Evolutionary conservation across 2,888 invertebrate genomes (phyloP), one percentile per base, ranked within the genome.

Genomic region (Mactromeris polynyma): DNA sequence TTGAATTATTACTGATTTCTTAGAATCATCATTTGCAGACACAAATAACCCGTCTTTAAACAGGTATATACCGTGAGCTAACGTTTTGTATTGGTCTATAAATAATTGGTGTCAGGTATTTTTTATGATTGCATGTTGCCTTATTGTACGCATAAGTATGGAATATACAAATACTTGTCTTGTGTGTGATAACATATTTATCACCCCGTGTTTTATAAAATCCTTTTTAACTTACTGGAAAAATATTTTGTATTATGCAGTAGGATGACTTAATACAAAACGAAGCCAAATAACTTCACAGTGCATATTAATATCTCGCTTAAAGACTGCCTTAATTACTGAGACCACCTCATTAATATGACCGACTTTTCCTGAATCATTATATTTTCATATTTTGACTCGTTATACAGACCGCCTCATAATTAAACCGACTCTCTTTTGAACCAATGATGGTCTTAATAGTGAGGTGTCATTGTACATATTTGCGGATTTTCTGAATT

Each of bases 31-130:
- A 83, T 69, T 92, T 92, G 86, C 92, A 92, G 92, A 92, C 92
- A 40, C 92, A 92, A 92, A 90, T 92, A 86, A 92, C 92, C 33
- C 90, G 92, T 79, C 92, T 92, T 78, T 92, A 88, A 88, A 78
- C 77, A 87, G 87, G 89, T 90, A 90, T 90, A 83, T 82, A 51
- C 58, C 17, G 36, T 69, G 64, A 54, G 51, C 58, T 82, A 86
- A 81, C 42, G 40, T 69, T 81, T 46, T 86, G 26, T 86, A 26
- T 81, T 26, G 73, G 78, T 81, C 11, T 33, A 38, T 26, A 81
- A 51, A 58, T n/a, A 82, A 42, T 73, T 85, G 88, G 91, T 84
- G 85, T 58, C 46, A 85, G 88, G 89, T 83, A n/a, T n/a, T 36
- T 73, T 73, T 73, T 64, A 81, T 79, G 42, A 51, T 54, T 90